Base-by-base conservation (phyloP, 2,888 invertebrate species). In the Unio pictorum region DNA sequence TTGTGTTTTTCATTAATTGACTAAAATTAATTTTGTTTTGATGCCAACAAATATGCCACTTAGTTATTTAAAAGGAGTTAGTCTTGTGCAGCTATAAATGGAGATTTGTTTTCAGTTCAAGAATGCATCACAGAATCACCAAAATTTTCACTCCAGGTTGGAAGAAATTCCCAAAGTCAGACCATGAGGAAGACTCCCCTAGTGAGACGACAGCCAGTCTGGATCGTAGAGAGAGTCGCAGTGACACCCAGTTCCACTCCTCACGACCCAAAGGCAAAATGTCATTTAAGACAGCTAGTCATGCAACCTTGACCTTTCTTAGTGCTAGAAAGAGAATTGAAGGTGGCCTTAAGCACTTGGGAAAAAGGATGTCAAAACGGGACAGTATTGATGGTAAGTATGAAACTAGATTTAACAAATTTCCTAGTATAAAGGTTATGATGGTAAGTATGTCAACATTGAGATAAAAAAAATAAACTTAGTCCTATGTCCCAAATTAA, bases 271-370 rank as follows among this genome's bases (percentile, higher is more conserved):
- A 82, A 68, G 82, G 82, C 8, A 82, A 86, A 61, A 87, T 90
- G 86, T 87, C 88, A 20, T 89, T 89, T 70, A 87, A 87, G 72
- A 89, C 90, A 7, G 90, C 90, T 56, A 88, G 90, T 71, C 90
- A 90, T 74, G 89, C 90, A 15, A 90, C 90, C 18, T 81, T 90
- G 73, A 90, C 88, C 65, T 87, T 90, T 69, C 84, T 89, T 55
- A 87, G 87, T 74, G 89, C 89, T 23, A 94, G 95, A 85, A 94
- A 96, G 81, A 92, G 96, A 82, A 95, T 98, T 84, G 97, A 98
- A 91, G 95, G 96, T 86, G 94, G 97, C 81, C 92, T 98, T 70
- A 95, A 90, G 73, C 89, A 87, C 74, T 86, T 91, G 56, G 88
- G 88, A 56, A 97, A 96, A 67, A 78, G 83, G 64, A 84, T 86